Evolutionary conservation across 2,888 invertebrate genomes (phyloP).

Genomic region (Scaptodrosophila latifasciaeformis): DNA sequence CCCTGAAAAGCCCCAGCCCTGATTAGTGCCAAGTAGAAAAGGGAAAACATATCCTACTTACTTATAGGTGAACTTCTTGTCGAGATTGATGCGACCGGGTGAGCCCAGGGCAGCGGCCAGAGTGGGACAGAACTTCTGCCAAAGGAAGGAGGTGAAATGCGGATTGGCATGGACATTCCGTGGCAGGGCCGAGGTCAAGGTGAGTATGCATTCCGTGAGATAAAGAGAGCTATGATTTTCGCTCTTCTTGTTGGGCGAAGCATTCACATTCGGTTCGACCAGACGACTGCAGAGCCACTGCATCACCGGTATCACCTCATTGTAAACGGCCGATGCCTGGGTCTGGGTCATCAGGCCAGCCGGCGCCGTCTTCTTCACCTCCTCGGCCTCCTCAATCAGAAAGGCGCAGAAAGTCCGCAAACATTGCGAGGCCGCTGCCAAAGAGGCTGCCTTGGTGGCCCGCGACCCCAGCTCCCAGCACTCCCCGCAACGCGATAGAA

Average conservation of each 20-base stretch:
- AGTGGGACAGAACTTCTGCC: constrained; percentile 95
- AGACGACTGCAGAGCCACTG: constrained; percentile 91
- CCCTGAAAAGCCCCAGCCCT: constrained; percentile 62
- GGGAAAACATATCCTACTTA: constrained; percentile 67
- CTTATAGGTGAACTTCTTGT: constrained; percentile 85
- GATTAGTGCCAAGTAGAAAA: background rate
- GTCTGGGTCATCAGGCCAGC: constrained; percentile 77
- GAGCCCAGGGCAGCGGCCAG: constrained; percentile 91
- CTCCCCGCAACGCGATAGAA: constrained; percentile 88
- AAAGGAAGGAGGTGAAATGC: constrained; percentile 90
- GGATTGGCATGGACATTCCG: constrained; percentile 88
- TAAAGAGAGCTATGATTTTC: constrained; percentile 79
- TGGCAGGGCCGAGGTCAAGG: constrained; percentile 88
- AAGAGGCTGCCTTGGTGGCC: constrained; percentile 88
- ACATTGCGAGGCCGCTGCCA: constrained; percentile 93
- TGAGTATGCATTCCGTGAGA: constrained; percentile 89
- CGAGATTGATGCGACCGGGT: constrained; percentile 81
- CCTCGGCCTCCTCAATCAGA: constrained; percentile 79
- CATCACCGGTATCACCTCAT: constrained; percentile 92
- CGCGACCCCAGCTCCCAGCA: constrained; percentile 87
- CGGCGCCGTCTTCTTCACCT: constrained; percentile 77
- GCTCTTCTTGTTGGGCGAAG: constrained; percentile 73
- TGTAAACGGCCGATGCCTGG: constrained; percentile 87
- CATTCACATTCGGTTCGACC: constrained; percentile 82
- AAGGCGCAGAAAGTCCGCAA: constrained; percentile 89